Evolutionary conservation across 1,140 invertebrate species (phyloP).

Genomic region (Drosophila simulans): DNA sequence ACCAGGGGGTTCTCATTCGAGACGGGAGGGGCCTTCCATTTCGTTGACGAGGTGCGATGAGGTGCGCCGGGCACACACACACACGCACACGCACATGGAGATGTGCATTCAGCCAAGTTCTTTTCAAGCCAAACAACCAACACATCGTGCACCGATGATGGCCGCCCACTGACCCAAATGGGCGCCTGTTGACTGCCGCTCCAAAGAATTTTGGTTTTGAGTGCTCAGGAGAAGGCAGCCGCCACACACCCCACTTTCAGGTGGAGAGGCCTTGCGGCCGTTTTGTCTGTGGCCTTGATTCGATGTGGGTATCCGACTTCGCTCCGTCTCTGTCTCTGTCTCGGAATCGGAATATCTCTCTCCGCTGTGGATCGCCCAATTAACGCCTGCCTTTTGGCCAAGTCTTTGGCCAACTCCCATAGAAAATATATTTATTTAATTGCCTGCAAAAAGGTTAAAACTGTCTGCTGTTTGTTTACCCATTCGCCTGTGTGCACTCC

Average conservation of each 20-base stretch:
- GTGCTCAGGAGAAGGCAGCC: neutral
- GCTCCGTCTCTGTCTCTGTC: constrained; percentile 1
- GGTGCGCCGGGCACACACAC: constrained; percentile 21
- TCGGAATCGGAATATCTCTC: neutral
- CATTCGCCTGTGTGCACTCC: constrained; percentile 41
- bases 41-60: constrained; percentile 18
- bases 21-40: neutral
- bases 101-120: constrained; percentile 66
- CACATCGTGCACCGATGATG: constrained; percentile 44
- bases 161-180: constrained; percentile 74
- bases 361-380: constrained; percentile 37
- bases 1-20: neutral
- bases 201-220: constrained; percentile 70
- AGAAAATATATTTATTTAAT: constrained; percentile 63
- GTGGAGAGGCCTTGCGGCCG: constrained; percentile 30
- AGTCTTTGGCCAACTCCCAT: constrained; percentile 41
- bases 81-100: constrained; percentile 16
- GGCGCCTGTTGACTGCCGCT: constrained; percentile 48
- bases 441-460: constrained; percentile 53
- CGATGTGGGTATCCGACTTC: constrained; percentile 43
- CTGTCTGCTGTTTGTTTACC: constrained; percentile 39
- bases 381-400: constrained; percentile 52
- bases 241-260: neutral
- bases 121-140: constrained; percentile 25
- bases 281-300: constrained; percentile 70